A percentile compares a stretch with the other conserved stretches of the same genome.
These are phyloP conservation scores for Plebejus melissa DNA, from an alignment of 2,888 invertebrate species.

Conservation along the genomic window DNA sequence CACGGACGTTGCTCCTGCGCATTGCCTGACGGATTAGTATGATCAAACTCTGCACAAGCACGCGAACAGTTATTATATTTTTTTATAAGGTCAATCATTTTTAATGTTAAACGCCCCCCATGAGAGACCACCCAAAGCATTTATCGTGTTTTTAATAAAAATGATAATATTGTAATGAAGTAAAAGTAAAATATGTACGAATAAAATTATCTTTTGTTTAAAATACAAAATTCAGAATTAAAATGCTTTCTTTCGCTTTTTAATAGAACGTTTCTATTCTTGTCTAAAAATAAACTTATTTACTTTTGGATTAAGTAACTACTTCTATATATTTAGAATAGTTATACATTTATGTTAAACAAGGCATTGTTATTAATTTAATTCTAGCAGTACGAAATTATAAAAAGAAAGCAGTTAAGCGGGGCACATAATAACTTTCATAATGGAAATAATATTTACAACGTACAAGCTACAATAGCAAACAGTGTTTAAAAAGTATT, in stretches of 20 bases:
- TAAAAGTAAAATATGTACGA: conserved; percentile 18
- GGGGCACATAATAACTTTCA: neutral
- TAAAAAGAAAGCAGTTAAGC: conserved; percentile 12
- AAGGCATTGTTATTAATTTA: neutral
- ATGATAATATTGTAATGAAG: conserved; percentile 17
- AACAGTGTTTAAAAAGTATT: neutral
- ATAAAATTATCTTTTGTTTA: neutral
- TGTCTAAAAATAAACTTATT: conserved; percentile 19
- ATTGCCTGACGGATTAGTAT: conserved; percentile 54
- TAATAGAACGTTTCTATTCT: neutral
- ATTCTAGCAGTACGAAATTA: neutral
- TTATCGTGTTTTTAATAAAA: conserved; percentile 12
- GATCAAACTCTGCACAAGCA: conserved; percentile 48
- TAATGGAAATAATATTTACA: neutral
- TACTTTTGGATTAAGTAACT: conserved; percentile 14
- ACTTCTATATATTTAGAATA: conserved; percentile 12
- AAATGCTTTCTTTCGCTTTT: conserved; percentile 1
- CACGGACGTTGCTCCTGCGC: conserved; percentile 51
- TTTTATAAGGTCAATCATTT: conserved; percentile 42
- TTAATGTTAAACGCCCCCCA: conserved; percentile 31
- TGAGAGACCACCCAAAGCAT: conserved; percentile 21
- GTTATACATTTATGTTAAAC: neutral
- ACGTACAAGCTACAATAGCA: neutral
- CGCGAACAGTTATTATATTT: conserved; percentile 47
- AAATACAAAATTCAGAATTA: neutral